These are phyloP conservation scores for Cherax destructor DNA, from an alignment of 1,140 invertebrate species.

Conservation along the genomic window DNA sequence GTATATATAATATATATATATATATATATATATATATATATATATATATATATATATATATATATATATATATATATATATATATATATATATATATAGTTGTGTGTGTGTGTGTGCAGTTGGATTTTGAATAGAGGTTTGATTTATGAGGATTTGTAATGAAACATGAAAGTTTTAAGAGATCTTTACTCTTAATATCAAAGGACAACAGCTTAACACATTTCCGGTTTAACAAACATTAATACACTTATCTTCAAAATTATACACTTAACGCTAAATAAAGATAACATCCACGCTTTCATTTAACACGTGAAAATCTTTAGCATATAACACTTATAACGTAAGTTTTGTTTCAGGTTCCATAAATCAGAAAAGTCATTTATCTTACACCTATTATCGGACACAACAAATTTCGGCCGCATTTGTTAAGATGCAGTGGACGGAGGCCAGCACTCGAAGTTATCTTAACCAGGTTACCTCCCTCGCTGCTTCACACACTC, in stretches of 20 bases:
- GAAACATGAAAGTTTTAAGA: background rate
- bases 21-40: background rate
- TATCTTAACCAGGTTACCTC: too few species aligned
- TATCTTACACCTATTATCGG: background rate
- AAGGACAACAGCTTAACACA: background rate
- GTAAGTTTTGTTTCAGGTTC: background rate
- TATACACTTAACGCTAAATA: background rate
- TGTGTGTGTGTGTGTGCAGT: too few species aligned
- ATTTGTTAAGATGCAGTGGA: too few species aligned
- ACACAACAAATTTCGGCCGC: background rate
- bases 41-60: conserved; percentile 15
- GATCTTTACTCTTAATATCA: conserved; percentile 24
- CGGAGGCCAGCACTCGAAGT: too few species aligned
- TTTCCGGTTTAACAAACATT: conserved; percentile 1
- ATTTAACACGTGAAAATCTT: background rate
- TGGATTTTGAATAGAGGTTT: too few species aligned
- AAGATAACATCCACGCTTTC: conserved; percentile 6
- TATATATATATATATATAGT: too few species aligned
- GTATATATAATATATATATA: background rate
- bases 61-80: background rate
- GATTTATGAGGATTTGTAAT: background rate
- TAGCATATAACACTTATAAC: background rate
- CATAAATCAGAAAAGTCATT: background rate
- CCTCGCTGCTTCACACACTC: too few species aligned
- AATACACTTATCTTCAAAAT: background rate